Evolutionary conservation across 1,140 invertebrate species (phyloP), one percentile per base, ranked within the genome.

Genomic region (roundworm (Caenorhabditis elegans)): DNA sequence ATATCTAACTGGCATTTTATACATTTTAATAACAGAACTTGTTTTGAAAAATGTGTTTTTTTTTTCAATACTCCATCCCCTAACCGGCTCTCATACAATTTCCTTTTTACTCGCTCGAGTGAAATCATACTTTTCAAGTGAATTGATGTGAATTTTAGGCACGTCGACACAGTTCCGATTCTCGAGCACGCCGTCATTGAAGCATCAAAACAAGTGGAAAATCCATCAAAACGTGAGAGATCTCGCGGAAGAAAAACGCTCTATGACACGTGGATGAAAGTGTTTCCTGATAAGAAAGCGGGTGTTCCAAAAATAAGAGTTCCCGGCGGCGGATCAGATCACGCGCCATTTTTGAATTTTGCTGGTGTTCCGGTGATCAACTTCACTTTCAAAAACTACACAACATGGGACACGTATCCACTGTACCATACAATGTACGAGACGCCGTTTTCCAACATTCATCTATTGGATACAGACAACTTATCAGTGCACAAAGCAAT

Each of bases 401-500:
- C 83, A 17, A 60, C 53, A 0, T 47, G 39, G 0, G 76, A 78
- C 22, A 76, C 76, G 11, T 90, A 90, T 83, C 88, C 90, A 10
- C 82, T 90, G 19, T 91, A 91, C 82, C 90, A 91, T 79, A 87
- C 90, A 1, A 85, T 87, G 39, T 91, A 91, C 78, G 90, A 91
- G 70, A 90, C 89, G 13, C 90, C 90, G 51, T 83, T 87, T 34
- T 51, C 88, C 1, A 86, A 90, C 24, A 84, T 89, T 24, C 78
- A 86, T 26, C 51, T 90, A 26, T 81, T 90, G 19, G 90, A 91
- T 36, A 47, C 48, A 4, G 75, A 85, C 26, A 51, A 75, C 11
- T 60, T 85, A 22, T 39, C 46, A 13, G 82, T 85, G 39, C 88
- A 90, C 80, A 82, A 53, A 36, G 88, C 90, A 5, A 84, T 90